Conservation (phyloP, 2,888 invertebrate species). For the Lumbricus terrestris region DNA sequence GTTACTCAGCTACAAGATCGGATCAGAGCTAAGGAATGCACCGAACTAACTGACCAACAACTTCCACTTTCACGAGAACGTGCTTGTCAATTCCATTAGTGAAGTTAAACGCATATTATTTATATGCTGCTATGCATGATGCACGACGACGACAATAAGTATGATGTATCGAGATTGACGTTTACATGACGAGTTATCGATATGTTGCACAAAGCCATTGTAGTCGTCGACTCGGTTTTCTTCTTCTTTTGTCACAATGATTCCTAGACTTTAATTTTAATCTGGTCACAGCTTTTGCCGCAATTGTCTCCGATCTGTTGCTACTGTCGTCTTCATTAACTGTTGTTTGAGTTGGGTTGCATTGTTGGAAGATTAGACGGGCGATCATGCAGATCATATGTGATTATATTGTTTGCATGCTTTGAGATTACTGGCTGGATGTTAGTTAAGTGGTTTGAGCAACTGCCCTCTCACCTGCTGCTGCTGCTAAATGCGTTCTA, state of each 20-base stretch:
- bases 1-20: constrained; percentile 91
- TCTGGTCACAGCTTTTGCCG: neutral
- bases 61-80: no score
- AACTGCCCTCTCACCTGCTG: neutral
- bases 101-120: neutral
- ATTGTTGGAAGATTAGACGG: neutral
- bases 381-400: neutral
- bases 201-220: neutral
- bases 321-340: neutral
- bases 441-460: neutral
- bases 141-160: no score
- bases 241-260: neutral
- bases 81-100: neutral
- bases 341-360: neutral
- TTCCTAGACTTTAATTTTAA: neutral
- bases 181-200: neutral
- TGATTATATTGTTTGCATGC: neutral
- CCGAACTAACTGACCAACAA: constrained; percentile 22
- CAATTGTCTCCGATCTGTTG: neutral
- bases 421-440: neutral
- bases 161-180: neutral
- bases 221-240: no score
- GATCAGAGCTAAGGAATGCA: constrained; percentile 47
- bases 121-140: neutral
- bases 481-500: no score